A percentile compares a stretch with the other conserved stretches of the same genome.
phyloP scores from a whole-genome alignment of 37 sponge, comb jelly and placozoan genomes.

The Beroe forskalii region DNA sequence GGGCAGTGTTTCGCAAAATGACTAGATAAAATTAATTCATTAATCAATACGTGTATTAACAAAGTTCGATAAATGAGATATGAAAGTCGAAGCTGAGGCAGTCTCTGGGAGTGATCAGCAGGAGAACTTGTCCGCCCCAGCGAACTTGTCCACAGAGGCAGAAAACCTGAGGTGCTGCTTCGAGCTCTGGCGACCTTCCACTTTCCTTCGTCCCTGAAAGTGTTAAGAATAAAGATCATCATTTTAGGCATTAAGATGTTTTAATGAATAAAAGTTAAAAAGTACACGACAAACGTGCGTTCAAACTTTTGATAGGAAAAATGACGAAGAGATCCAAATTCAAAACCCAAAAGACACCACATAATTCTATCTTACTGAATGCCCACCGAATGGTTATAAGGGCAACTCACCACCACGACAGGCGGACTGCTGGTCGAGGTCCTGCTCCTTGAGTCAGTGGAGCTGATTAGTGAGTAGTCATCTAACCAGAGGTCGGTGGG shows the following conservation, averaged over 20 bases:
- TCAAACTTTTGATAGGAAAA: too few species aligned
- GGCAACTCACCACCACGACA: too few species aligned
- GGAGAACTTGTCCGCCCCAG: conserved; percentile 1
- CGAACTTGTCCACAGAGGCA: conserved; percentile 4
- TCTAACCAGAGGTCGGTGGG: conserved; percentile 9
- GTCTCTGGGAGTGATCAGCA: conserved; percentile 1
- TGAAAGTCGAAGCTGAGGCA: too few species aligned
- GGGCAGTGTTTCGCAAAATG: too few species aligned
- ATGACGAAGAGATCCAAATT: background rate
- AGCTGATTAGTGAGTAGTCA: conserved; percentile 46
- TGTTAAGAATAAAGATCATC: background rate
- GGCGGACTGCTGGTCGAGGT: background rate
- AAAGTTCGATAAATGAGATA: too few species aligned
- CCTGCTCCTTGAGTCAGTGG: conserved; percentile 11
- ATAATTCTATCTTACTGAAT: background rate
- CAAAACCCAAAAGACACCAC: background rate
- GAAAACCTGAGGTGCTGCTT: conserved; percentile 27
- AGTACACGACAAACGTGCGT: too few species aligned
- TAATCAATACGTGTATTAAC: too few species aligned
- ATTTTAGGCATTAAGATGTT: too few species aligned
- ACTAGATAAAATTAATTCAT: too few species aligned
- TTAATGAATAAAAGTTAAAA: too few species aligned
- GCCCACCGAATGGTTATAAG: too few species aligned
- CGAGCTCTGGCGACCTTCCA: background rate
- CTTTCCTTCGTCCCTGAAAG: background rate